Evolutionary conservation across 2,888 invertebrate genomes (phyloP).

Genomic region (Melieria omissa): DNA sequence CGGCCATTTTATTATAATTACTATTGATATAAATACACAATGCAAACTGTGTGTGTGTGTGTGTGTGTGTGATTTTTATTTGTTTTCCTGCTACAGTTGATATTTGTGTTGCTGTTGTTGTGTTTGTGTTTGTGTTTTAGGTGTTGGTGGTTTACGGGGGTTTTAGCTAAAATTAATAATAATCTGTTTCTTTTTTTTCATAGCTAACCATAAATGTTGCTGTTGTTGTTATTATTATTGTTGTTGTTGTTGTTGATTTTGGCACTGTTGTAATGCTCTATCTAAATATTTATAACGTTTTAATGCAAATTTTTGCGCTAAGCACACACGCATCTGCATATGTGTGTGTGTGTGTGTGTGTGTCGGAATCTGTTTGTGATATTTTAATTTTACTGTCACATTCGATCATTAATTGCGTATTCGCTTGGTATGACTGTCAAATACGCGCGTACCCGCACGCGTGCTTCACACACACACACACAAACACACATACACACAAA

Average conservation of each 20-base stretch:
- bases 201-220: background rate
- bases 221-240: background rate
- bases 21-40: conserved; percentile 43
- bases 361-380: background rate
- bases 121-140: conserved; percentile 25
- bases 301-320: conserved; percentile 54
- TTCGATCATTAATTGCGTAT: conserved; percentile 60
- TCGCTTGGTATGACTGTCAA: background rate
- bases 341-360: conserved; percentile 1
- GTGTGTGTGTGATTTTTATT: background rate
- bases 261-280: conserved; percentile 52
- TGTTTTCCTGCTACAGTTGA: conserved; percentile 12
- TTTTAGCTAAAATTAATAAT: conserved; percentile 36
- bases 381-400: conserved; percentile 59
- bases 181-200: conserved; percentile 16
- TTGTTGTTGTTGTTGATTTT: conserved; percentile 22
- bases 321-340: background rate
- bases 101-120: conserved; percentile 23
- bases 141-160: conserved; percentile 28
- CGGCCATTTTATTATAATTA: conserved; percentile 51
- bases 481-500: conserved; percentile 11
- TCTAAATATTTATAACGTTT: conserved; percentile 62
- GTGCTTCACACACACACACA: background rate
- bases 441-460: no score
- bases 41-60: background rate